phyloP scores from a whole-genome alignment of 2,113 vertebrate species.

The Neofelis nebulosa region DNA sequence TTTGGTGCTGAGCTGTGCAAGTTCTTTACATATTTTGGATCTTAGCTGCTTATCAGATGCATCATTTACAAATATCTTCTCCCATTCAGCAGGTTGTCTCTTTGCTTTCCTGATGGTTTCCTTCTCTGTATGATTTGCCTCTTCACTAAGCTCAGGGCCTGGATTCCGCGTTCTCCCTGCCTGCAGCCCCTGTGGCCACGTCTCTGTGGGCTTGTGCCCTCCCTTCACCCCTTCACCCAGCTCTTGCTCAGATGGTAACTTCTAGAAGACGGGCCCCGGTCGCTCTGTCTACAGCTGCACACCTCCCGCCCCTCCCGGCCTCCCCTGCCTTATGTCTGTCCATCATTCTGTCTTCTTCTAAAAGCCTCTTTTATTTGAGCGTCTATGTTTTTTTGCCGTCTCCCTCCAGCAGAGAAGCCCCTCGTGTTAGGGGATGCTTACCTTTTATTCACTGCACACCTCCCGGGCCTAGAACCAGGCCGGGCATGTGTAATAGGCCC shows the following conservation, averaged over 20 bases:
- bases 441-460: background rate
- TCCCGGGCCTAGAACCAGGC: fast-evolving
- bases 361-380: fast-evolving
- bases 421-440: background rate
- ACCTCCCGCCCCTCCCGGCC: background rate
- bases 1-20: background rate
- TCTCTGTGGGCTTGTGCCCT: background rate
- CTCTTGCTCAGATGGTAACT: background rate
- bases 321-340: background rate
- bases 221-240: background rate
- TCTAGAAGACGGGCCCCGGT: background rate
- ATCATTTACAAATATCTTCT: background rate
- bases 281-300: no score
- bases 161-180: background rate
- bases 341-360: fast-evolving
- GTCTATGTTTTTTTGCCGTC: background rate
- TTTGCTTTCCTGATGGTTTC: background rate
- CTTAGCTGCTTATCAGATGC: background rate
- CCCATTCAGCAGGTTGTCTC: background rate
- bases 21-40: background rate
- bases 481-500: background rate
- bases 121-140: background rate
- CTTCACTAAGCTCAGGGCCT: background rate
- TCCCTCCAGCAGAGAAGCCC: no score
- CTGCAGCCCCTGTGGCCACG: background rate